Conservation (phyloP, 2,888 invertebrate species). For the Ligdia adustata region DNA sequence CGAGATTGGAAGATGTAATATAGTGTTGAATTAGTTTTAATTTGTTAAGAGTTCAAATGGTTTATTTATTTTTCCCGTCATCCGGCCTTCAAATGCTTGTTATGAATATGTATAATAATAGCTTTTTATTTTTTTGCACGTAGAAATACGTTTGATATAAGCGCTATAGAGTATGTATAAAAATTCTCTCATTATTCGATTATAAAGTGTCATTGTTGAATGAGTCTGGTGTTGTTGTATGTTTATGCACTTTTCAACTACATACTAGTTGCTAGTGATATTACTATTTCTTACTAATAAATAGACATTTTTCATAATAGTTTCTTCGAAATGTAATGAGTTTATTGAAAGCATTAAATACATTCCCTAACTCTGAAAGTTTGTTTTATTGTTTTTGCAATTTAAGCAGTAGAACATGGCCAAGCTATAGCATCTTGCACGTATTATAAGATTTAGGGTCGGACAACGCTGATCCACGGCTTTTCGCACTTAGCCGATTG, state of each 20-base stretch:
- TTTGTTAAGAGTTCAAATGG: conserved; percentile 43
- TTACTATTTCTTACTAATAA: background rate
- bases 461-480: too few relatives aligned
- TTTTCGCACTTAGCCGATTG: too few relatives aligned
- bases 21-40: conserved; percentile 52
- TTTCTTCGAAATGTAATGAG: conserved; percentile 13
- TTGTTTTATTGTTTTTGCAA: conserved; percentile 28
- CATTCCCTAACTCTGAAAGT: conserved; percentile 39
- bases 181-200: too few relatives aligned
- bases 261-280: background rate
- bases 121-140: background rate
- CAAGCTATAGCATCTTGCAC: too few relatives aligned
- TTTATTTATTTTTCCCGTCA: conserved; percentile 48
- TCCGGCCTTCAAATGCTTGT: too few relatives aligned
- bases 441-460: too few relatives aligned
- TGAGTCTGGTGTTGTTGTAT: background rate
- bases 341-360: conserved; percentile 40
- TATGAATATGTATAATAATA: background rate
- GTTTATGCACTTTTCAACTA: background rate
- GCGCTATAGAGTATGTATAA: too few relatives aligned
- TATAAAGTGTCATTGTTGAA: background rate
- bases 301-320: conserved; percentile 6
- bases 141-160: too few relatives aligned
- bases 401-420: too few relatives aligned
- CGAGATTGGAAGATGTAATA: conserved; percentile 39